A percentile compares a stretch with the other conserved stretches of the same genome.
Evolutionary conservation across 2,888 invertebrate genomes (phyloP).

Genomic region (Macropis europaea): DNA sequence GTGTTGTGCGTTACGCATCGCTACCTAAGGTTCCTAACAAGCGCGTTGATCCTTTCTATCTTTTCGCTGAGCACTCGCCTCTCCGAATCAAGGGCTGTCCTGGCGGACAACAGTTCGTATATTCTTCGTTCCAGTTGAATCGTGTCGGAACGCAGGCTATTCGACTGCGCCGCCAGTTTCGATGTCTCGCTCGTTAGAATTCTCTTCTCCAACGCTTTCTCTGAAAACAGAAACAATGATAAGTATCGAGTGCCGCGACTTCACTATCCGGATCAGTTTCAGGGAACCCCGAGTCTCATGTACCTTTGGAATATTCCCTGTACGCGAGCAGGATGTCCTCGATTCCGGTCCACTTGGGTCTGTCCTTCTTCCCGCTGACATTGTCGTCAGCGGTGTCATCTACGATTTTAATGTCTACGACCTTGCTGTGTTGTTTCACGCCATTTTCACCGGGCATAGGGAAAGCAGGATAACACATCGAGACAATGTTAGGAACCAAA

Average conservation of each 20-base stretch:
- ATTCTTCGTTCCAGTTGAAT: conserved; percentile 72
- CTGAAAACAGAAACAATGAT: conserved; percentile 56
- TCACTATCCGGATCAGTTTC: not conserved
- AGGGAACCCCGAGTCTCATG: not conserved
- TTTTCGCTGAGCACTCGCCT: conserved; percentile 72
- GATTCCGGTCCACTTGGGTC: conserved; percentile 75
- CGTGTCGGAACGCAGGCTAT: conserved; percentile 72
- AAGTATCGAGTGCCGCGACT: not conserved
- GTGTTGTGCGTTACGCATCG: conserved; percentile 76
- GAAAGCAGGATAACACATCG: conserved; percentile 68
- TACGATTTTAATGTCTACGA: conserved; percentile 64
- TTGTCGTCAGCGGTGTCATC: conserved; percentile 58
- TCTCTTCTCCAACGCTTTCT: conserved; percentile 72
- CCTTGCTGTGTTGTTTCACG: conserved; percentile 70
- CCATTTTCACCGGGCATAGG: conserved; percentile 74
- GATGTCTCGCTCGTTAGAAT: conserved; percentile 72
- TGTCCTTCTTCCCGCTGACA: conserved; percentile 57
- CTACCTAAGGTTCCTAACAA: conserved; percentile 76
- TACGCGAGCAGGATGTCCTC: conserved; percentile 76
- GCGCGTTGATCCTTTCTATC: conserved; percentile 73
- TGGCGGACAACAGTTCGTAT: conserved; percentile 70
- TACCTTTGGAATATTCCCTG: conserved; percentile 77
- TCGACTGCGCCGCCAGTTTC: conserved; percentile 69
- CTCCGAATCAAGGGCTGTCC: conserved; percentile 72
- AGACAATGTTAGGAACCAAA: conserved; percentile 68